These are phyloP conservation scores for Hippopotamus amphibius DNA, from an alignment of 2,113 vertebrate species.

Conservation along the genomic window DNA sequence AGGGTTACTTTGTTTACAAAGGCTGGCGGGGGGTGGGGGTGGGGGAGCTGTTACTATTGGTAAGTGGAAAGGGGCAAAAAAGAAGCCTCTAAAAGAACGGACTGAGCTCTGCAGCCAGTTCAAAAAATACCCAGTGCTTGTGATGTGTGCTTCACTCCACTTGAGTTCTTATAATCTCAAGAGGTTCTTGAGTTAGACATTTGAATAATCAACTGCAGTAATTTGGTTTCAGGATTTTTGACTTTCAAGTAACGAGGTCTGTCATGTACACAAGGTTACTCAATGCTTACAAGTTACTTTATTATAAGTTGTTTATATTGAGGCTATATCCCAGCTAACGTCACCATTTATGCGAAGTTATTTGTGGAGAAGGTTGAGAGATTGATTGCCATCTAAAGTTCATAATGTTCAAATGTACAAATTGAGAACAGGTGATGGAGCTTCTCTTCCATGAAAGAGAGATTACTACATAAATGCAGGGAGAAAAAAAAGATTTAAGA, in stretches of 20 bases:
- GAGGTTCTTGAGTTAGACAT: background rate
- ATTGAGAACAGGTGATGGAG: background rate
- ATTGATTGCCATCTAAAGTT: background rate
- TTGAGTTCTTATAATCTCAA: background rate
- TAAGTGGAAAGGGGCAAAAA: accelerated
- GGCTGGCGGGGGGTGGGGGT: background rate
- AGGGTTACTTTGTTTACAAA: background rate
- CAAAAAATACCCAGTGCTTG: accelerated
- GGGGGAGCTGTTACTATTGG: background rate
- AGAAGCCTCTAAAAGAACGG: background rate
- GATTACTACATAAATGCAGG: background rate
- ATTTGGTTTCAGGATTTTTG: background rate
- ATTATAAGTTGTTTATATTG: background rate
- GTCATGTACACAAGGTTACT: background rate
- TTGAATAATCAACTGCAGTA: background rate
- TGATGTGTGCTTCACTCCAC: background rate
- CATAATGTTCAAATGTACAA: background rate
- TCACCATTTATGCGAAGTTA: background rate
- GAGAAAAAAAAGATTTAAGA: background rate
- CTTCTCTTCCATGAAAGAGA: background rate
- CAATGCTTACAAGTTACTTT: background rate
- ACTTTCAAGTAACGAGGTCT: background rate
- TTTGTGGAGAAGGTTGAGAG: background rate
- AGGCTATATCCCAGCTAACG: background rate
- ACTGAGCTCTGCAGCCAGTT: background rate